Percentiles rank a stretch among this genome's conserved stretches.
These are phyloP conservation scores for Passer domesticus DNA, from an alignment of 2,113 vertebrate genomes.

Conservation along the genomic window DNA sequence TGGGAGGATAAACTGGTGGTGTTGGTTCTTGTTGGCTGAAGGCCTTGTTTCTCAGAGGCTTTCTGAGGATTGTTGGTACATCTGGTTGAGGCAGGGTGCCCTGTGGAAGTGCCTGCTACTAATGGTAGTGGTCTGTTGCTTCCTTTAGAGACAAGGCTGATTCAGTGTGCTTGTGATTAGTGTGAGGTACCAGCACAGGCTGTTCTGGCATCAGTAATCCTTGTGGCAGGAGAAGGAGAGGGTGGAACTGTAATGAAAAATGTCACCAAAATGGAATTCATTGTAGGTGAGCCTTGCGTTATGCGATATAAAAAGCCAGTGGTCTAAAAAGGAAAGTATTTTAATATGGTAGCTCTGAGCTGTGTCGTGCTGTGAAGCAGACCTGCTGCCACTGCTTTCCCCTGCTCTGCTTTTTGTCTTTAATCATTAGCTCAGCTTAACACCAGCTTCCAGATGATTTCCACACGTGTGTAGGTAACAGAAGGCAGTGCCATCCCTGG, in stretches of 20 bases:
- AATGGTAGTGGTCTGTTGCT: background rate
- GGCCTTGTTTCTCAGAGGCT: background rate
- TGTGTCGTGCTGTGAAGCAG: background rate
- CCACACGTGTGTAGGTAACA: background rate
- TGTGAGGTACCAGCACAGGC: background rate
- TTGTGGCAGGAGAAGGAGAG: background rate
- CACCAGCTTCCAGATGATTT: background rate
- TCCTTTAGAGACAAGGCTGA: background rate
- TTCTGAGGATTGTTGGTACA: background rate
- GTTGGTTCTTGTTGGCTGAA: background rate
- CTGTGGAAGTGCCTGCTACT: background rate
- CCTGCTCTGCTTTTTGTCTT: constrained; percentile 1
- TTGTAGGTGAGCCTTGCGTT: background rate
- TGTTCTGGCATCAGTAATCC: background rate
- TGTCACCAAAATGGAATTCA: background rate
- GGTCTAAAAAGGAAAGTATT: constrained; percentile 8
- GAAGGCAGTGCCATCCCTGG: background rate
- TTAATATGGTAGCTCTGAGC: background rate
- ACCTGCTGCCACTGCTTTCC: background rate
- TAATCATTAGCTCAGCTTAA: background rate
- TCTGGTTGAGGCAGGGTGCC: background rate
- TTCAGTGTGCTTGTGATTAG: background rate
- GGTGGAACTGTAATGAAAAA: background rate
- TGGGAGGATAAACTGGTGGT: background rate
- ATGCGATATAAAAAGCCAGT: background rate